A percentile compares a stretch with the other conserved stretches of the same genome.
phyloP scores from a whole-genome alignment of 2,113 vertebrate genomes.

The Oncorhynchus keta region DNA sequence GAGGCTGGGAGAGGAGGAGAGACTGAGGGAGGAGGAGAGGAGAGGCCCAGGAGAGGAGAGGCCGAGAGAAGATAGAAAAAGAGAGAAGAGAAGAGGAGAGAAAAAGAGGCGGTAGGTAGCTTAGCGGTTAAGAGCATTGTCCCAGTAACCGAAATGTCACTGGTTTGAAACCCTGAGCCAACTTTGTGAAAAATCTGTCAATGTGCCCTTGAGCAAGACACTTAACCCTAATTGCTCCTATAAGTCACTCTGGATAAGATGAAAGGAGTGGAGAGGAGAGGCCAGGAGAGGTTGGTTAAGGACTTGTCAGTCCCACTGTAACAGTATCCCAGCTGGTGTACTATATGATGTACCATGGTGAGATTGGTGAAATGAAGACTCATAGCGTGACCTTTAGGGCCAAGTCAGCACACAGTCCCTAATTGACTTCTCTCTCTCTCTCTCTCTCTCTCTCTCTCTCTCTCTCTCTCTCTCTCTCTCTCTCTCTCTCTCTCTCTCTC shows the following conservation, averaged over 20 bases:
- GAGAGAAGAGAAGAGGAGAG: background rate
- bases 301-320: conserved; percentile 40
- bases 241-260: conserved; percentile 3
- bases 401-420: conserved; percentile 49
- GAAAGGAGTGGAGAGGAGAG: conserved; percentile 6
- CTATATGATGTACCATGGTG: conserved; percentile 26
- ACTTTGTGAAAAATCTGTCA: too few species aligned
- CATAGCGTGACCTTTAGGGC: conserved; percentile 49
- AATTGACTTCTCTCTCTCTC: conserved; percentile 39
- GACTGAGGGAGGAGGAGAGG: background rate
- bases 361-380: conserved; percentile 31
- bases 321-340: conserved; percentile 28
- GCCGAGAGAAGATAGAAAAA: conserved; percentile 48
- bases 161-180: too few species aligned
- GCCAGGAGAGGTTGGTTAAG: conserved; percentile 60
- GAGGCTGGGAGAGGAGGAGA: conserved; percentile 13
- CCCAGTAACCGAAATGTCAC: too few species aligned
- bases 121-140: too few species aligned
- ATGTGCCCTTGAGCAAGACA: too few species aligned
- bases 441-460: too few species aligned
- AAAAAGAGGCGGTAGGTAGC: too few species aligned
- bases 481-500: background rate
- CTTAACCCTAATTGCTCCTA: background rate
- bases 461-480: too few species aligned
- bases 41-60: conserved; percentile 56